A percentile compares a stretch with the other conserved stretches of the same genome.
Evolutionary conservation across 2,113 vertebrate genomes (phyloP).

Genomic region (Periophthalmus modestus): DNA sequence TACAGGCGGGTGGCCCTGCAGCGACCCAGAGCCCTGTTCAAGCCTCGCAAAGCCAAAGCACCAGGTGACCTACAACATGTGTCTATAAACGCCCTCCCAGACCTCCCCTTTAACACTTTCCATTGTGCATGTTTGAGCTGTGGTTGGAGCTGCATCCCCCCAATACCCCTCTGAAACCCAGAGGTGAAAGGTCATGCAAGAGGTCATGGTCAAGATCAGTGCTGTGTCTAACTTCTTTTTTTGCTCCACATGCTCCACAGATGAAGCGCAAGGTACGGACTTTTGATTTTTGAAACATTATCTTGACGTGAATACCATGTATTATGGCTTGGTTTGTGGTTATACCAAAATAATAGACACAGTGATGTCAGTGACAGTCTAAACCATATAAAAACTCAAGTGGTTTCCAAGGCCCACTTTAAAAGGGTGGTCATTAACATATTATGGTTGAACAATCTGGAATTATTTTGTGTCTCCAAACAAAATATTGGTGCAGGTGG

Average conservation of each 20-base stretch:
- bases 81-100: constrained; percentile 23
- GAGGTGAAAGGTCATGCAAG: constrained; percentile 33
- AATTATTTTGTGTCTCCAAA: constrained; percentile 18
- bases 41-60: constrained; percentile 77
- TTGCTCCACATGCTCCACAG: constrained; percentile 65
- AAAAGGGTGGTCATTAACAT: constrained; percentile 3
- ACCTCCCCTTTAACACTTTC: constrained; percentile 24
- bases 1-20: constrained; percentile 88
- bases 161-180: neutral
- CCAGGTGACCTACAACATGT: constrained; percentile 78
- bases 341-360: neutral
- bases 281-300: constrained; percentile 15
- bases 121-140: constrained; percentile 34
- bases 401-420: neutral
- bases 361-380: neutral
- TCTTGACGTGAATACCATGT: constrained; percentile 13
- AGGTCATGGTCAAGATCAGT: constrained; percentile 29
- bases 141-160: neutral
- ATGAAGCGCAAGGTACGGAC: constrained; percentile 53
- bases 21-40: constrained; percentile 83
- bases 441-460: constrained; percentile 1
- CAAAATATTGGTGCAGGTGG: constrained; percentile 24
- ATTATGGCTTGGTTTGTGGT: neutral
- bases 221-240: constrained; percentile 28
- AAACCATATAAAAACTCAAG: neutral